Evolutionary conservation across 1,140 invertebrate genomes (phyloP), one percentile per base, ranked within the genome.

Genomic region (Solen grandis): DNA sequence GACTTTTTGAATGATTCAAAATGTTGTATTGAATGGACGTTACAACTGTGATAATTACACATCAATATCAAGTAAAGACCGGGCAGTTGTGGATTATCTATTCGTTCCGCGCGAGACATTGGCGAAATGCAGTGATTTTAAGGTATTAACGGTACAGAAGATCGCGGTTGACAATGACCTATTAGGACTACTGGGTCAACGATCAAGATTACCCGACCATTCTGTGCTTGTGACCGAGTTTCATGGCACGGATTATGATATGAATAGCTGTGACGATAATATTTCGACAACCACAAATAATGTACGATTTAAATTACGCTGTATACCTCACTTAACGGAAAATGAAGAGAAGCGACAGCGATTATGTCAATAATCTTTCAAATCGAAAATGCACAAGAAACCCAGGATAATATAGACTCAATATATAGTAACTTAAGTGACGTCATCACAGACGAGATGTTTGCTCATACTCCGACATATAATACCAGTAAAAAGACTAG

Each of bases 1-100:
- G 75, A 77, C 14, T 81, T 81, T 36, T 19, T 74, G 35, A 50
- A 65, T 33, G 79, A 81, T 10, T 46, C 69, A 2, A 65, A 81
- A 35, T 35, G 31, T 22, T 73, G 33, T 69, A 1, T 27, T 60
- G 33, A 60, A 60, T 29, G 59, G 59, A 25, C 59, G 31, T 31
- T 29, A 33, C 10, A 3, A n/a, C 31, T 10, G 16, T 10, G 75
- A 57, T 31, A 66, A 41, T 19, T 68, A 16, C 38, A 76, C 59
- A 16, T 36, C 54, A 31, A 52, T 38, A 16, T 38, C 54, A 25
- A 60, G 19, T 25, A 75, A 50, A 33, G 54, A 31, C 27, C 14
- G 1, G 14, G 54, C 75, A 19, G 75, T 78, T 8, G 75, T 78
- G n/a, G 75, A 78, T 50, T 72, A 59, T 59, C 54, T 69, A 19